Base-by-base conservation (phyloP, 2,113 vertebrate species). In the Centropus bengalensis region DNA sequence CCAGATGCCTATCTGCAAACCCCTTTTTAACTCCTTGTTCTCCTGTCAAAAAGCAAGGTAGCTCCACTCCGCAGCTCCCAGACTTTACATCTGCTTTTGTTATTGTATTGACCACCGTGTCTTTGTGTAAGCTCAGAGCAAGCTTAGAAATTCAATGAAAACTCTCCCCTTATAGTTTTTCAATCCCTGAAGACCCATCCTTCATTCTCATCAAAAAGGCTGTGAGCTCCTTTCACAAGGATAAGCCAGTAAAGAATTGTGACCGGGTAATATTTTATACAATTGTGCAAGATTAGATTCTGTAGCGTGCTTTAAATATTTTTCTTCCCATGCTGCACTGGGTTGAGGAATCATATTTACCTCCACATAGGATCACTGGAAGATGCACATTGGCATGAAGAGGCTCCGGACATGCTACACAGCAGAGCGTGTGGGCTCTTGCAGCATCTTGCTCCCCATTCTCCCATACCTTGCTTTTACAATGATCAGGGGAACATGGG, bases 381-480 rank as follows among this genome's bases (percentile, higher is more conserved):
- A 66, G 76, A 38, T 0, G 1, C 26, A 13, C 22, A 5, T 2
- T 26, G 58, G 17, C 33, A 17, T 1, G 26, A 58, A 54, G n/a
- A 81, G 58, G 60, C 22, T n/a, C 7, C 45, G 54, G 63, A 54
- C 17, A 23, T 23, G 14, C 28, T 12, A 28, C 14, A 27, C 16
- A 76, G 51, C n/a, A 78, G 8, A 67, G 52, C 16, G 9, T 2
- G 0, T 12, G 28, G 20, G 26, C 62, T 27, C 16, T 8, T 0
- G 6, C 1, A 1, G 47, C 23, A 27, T 13, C 32, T 13, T 8
- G 26, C 32, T 80, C 36, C 47, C 55, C 28, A 1, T 33, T 20
- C 28, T 63, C 36, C 22, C 28, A 0, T 0, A n/a, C 20, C 27
- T 21, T 2, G 0, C 36, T 45, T 30, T 23, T 30, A n/a, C 0